These are phyloP conservation scores for Digitonthophagus gazella DNA, from an alignment of 2,888 invertebrate genomes.

Conservation along the genomic window DNA sequence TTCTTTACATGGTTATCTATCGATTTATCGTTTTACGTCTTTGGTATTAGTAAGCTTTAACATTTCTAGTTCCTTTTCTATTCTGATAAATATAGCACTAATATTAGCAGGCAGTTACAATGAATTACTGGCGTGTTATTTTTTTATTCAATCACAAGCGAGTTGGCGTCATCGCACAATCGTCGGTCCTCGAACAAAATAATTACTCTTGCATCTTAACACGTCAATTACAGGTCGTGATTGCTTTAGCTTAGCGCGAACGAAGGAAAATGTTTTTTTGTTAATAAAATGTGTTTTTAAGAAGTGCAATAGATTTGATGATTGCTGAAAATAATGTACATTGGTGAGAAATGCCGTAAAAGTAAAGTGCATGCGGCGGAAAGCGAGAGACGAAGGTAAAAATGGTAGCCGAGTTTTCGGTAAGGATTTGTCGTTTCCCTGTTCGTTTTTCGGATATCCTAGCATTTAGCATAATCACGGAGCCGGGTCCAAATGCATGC, in stretches of 20 bases:
- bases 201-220: background rate
- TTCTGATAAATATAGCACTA: background rate
- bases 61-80: background rate
- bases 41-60: background rate
- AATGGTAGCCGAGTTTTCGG: background rate
- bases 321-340: no score
- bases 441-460: slow-evolving; percentile 2
- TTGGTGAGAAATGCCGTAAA: background rate
- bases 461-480: slow-evolving; percentile 24
- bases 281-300: background rate
- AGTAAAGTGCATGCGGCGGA: background rate
- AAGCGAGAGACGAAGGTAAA: background rate
- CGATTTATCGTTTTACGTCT: background rate
- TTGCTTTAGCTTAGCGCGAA: background rate
- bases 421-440: background rate
- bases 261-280: background rate
- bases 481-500: slow-evolving; percentile 34
- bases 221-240: background rate
- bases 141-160: background rate
- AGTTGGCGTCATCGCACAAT: background rate
- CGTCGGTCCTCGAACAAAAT: background rate
- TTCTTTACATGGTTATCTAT: background rate
- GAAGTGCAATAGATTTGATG: no score
- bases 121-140: background rate
- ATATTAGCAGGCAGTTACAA: background rate